Percentiles rank a stretch among this genome's conserved stretches.
Conservation (phyloP, 1,140 invertebrate species). For the Battus philenor region DNA sequence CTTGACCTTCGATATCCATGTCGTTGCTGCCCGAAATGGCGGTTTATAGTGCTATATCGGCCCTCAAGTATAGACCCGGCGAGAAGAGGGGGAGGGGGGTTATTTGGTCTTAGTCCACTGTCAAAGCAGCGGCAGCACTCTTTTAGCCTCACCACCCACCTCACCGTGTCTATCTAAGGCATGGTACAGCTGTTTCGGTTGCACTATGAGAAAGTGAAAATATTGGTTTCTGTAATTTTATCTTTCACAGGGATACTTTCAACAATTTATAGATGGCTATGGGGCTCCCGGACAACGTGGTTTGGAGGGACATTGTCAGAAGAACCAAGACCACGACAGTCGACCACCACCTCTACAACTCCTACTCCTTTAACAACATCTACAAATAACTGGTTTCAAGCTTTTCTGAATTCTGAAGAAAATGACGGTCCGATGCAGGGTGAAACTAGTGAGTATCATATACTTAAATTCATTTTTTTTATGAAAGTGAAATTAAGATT, state of each 20-base stretch:
- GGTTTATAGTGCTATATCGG: too few species aligned
- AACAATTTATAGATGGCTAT: conserved; percentile 50
- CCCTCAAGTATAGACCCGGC: too few species aligned
- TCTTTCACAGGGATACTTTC: conserved; percentile 45
- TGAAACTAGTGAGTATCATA: conserved; percentile 22
- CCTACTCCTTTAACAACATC: conserved; percentile 34
- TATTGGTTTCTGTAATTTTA: too few species aligned
- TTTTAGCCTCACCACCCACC: too few species aligned
- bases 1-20: too few species aligned
- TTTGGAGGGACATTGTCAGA: conserved; percentile 45
- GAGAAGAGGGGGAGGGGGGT: too few species aligned
- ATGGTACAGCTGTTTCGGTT: too few species aligned
- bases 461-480: neutral
- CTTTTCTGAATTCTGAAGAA: conserved; percentile 56
- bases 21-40: too few species aligned
- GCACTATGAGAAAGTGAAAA: too few species aligned
- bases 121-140: too few species aligned
- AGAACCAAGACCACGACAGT: conserved; percentile 30
- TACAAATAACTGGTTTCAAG: conserved; percentile 57
- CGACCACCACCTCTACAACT: conserved; percentile 30
- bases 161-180: too few species aligned
- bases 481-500: conserved; percentile 14
- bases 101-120: too few species aligned
- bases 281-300: conserved; percentile 39
- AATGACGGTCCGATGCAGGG: conserved; percentile 33